These are phyloP conservation scores for Drosophila quasianomalipes DNA, from an alignment of 2,888 invertebrate species.

Conservation along the genomic window DNA sequence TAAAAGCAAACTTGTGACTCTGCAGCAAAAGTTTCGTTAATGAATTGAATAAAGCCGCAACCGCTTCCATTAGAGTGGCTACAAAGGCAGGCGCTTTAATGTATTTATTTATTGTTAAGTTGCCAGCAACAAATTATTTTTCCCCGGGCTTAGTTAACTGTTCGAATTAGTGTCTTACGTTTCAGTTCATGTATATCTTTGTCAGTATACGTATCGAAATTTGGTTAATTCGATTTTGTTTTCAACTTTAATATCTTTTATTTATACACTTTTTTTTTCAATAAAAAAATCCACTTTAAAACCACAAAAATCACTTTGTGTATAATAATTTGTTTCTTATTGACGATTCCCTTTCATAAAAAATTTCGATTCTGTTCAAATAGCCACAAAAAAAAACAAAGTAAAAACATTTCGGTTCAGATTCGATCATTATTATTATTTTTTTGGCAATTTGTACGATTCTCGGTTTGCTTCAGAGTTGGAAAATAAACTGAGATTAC, in stretches of 20 bases:
- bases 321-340: neutral
- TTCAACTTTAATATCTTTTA: neutral
- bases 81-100: neutral
- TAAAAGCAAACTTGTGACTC: slow-evolving; percentile 35
- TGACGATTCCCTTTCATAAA: neutral
- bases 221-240: neutral
- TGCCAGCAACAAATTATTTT: neutral
- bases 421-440: neutral
- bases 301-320: neutral
- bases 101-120: neutral
- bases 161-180: neutral
- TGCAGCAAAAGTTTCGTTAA: slow-evolving; percentile 4
- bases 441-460: neutral
- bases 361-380: fast-evolving
- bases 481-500: neutral
- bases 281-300: neutral
- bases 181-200: neutral
- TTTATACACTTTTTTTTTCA: neutral
- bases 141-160: neutral
- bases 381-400: neutral
- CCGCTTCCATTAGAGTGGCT: neutral
- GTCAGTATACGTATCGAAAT: neutral
- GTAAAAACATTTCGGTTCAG: neutral
- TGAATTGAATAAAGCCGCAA: slow-evolving; percentile 12
- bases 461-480: too few relatives aligned